Evolutionary conservation across 2,797 vertebrate species (phyloP), one percentile per base, ranked within the genome.

Genomic region (Sebastes vulpes): DNA sequence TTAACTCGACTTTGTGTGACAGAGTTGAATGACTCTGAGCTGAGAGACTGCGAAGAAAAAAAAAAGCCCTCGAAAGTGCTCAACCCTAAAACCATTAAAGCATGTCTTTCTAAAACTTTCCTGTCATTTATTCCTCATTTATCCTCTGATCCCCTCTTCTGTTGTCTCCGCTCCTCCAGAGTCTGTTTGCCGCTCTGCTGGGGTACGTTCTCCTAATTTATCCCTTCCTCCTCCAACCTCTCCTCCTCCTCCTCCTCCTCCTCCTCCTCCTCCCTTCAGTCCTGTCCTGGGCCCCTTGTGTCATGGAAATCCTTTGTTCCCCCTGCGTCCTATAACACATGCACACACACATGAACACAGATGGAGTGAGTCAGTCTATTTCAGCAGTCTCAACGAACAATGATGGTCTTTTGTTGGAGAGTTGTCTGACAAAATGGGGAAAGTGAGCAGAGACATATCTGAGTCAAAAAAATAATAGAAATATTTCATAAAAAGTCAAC

Each of bases 1-100:
- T 92, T 84, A 85, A 77, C 72, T 64, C 65, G 72, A 87, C 84
- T 88, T 84, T 82, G 52, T 81, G 52, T 46, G 70, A 80, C 64
- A 42, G 72, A 91, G 72, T 72, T 81, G 66, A 89, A 90, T 78
- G 81, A 89, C 70, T 81, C 71, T 60, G 50, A 18, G 79, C 60
- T 63, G 26, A 87, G 69, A 88, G 70, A 83, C 35, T 46, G 63
- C 28, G 26, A 29, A 82, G 68, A 67, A 66, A 74, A 80, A 87
- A 87, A 64, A 48, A 48, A 48, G 10, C 65, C 74, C 65, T 65
- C 57, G 64, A 71, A 89, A 89, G 78, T 81, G 70, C 71, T 92
- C 86, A 72, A 81, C 73, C 83, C 87, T 93, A 93, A 95, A 83
- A 92, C 92, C 93, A 92, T 95, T 95, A 91, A 93, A 94, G 86